Evolutionary conservation across 2,888 invertebrate species (phyloP).

Genomic region (Smittia aterrima): DNA sequence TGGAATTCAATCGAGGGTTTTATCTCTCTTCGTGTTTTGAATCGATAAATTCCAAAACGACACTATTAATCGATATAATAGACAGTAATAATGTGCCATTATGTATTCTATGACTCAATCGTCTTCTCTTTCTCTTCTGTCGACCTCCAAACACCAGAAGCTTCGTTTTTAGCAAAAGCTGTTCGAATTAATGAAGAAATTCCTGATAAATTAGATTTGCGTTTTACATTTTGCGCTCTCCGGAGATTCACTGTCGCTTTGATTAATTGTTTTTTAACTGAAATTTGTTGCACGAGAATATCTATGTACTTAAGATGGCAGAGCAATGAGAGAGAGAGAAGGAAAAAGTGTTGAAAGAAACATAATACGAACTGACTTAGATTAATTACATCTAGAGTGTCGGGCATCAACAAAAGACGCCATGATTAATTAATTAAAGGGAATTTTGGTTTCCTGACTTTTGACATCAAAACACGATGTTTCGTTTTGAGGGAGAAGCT

Average conservation of each 20-base stretch:
- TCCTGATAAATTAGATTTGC: constrained; percentile 35
- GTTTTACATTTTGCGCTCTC: not conserved
- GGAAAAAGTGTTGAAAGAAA: constrained; percentile 6
- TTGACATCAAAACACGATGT: not conserved
- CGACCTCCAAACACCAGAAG: not conserved
- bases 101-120: not conserved
- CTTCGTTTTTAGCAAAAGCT: not conserved
- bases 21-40: constrained; percentile 36
- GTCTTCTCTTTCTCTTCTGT: not conserved
- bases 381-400: constrained; percentile 10
- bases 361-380: constrained; percentile 9
- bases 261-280: constrained; percentile 39
- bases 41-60: constrained; percentile 34
- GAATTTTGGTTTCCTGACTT: not conserved
- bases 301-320: not conserved
- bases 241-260: constrained; percentile 6
- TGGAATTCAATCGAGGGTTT: constrained; percentile 33
- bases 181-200: constrained; percentile 36
- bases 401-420: not conserved
- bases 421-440: constrained; percentile 1
- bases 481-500: not conserved
- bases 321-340: no score
- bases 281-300: constrained; percentile 23
- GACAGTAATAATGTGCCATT: constrained; percentile 14
- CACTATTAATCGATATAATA: constrained; percentile 29